Evolutionary conservation across 2,113 vertebrate genomes (phyloP), one percentile per base, ranked within the genome.

Genomic region (Tragelaphus imberbis): DNA sequence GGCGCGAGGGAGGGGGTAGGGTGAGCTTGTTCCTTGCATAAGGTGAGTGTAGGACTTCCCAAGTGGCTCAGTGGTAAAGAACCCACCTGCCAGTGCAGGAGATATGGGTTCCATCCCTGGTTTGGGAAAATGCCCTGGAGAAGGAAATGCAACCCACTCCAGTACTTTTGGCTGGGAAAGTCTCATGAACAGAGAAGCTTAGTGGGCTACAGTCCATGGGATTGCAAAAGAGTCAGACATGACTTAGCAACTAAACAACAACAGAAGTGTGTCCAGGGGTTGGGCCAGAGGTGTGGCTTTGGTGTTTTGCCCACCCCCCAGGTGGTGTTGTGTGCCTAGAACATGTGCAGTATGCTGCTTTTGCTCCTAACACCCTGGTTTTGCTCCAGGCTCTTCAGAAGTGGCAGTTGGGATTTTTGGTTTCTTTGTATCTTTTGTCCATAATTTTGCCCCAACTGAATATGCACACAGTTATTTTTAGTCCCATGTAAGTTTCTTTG

Each of bases 1-100:
- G 1, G 30, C 14, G 61, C 15, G 6, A 1, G 2, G 0, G 1
- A 5, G 59, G 10, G 59, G 12, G 28, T 0, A 3, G 55, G 7
- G 63, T 65, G 14, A 16, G 63, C 63, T 65, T 65, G 30, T 65
- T 65, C 63, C 63, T 65, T 17, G 63, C 63, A 33, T 65, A n/a
- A 33, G 30, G 15, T n/a, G 15, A 65, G 63, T 3, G 7, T n/a
- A 65, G 15, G 63, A 16, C 63, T 65, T 65, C 15, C 63, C 63
- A 65, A 3, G 14, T n/a, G 63, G 15, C 63, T 65, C 14, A 65
- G 15, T 33, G 63, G 30, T 65, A n/a, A 65, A 65, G 30, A 65
- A 65, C 30, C 30, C 30, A 65, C 30, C 0, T 65, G 1, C 63
- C 63, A 65, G 30, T 17, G 63, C 15, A 65, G 63, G 30, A 65